Evolutionary conservation across 2,888 invertebrate species (phyloP).

Genomic region (Lasioglossum lativentre): DNA sequence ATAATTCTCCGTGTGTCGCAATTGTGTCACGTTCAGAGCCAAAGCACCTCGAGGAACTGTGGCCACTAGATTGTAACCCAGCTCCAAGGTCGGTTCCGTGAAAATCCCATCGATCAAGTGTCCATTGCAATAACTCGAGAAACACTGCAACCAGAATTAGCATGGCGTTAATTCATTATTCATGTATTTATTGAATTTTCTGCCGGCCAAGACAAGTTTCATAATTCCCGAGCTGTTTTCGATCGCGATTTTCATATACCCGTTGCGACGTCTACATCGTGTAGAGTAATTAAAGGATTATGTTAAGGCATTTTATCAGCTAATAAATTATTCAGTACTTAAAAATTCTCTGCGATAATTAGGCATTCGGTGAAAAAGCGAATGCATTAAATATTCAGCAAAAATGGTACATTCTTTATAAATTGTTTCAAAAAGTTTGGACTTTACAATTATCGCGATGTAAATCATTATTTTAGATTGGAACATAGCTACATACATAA

Average conservation of each 20-base stretch:
- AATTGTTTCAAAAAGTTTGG: no score
- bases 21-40: slow-evolving; percentile 93
- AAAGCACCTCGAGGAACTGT: slow-evolving; percentile 94
- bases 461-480: no score
- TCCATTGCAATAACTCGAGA: slow-evolving; percentile 82
- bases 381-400: background rate
- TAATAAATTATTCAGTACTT: background rate
- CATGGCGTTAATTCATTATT: slow-evolving; percentile 12
- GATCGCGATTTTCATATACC: background rate
- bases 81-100: slow-evolving; percentile 91
- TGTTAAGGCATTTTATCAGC: background rate
- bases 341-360: background rate
- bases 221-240: background rate
- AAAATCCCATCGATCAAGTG: slow-evolving; percentile 94
- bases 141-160: slow-evolving; percentile 56
- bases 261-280: background rate
- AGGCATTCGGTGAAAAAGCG: background rate
- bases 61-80: slow-evolving; percentile 93
- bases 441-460: no score
- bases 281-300: background rate
- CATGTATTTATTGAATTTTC: background rate
- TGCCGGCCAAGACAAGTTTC: background rate
- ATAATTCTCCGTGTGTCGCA: slow-evolving; percentile 93
- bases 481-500: no score
- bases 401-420: no score